Evolutionary conservation across 2,888 invertebrate species (phyloP).

Genomic region (Cephus sareptanus): DNA sequence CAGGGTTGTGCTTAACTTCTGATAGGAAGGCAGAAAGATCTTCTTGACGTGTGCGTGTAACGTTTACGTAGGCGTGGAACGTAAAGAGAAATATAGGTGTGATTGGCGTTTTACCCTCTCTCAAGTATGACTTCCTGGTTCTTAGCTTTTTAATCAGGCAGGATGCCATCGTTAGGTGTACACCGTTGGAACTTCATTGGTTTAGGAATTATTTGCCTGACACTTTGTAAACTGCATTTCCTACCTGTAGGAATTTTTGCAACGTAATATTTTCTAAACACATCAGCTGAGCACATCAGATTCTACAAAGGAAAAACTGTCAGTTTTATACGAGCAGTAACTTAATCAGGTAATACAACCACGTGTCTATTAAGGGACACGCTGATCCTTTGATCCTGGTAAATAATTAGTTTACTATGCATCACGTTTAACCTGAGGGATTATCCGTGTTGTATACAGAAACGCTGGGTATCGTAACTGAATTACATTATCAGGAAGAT

Average conservation of each 20-base stretch:
- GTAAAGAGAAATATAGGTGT: not conserved
- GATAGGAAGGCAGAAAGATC: not conserved
- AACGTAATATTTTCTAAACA: not conserved
- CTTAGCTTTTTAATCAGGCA: not conserved
- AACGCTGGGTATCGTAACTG: not conserved
- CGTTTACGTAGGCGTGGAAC: not conserved
- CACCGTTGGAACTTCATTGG: not conserved
- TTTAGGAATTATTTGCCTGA: not conserved
- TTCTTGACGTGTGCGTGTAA: not conserved
- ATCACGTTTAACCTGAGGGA: not conserved
- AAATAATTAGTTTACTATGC: not conserved
- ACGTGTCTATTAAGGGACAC: not conserved
- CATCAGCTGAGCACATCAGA: not conserved
- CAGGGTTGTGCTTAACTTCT: not conserved
- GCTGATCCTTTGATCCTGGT: not conserved
- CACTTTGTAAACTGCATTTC: not conserved
- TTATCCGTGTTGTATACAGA: not conserved
- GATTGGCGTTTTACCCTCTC: not conserved
- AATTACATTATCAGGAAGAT: not conserved
- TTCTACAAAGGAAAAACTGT: not conserved
- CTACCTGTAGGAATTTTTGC: not conserved
- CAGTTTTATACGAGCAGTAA: not conserved
- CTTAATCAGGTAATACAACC: not conserved
- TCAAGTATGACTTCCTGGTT: not conserved
- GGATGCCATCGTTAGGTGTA: not conserved